Evolutionary conservation across 2,113 vertebrate species (phyloP).

Genomic region (Tichodroma muraria): DNA sequence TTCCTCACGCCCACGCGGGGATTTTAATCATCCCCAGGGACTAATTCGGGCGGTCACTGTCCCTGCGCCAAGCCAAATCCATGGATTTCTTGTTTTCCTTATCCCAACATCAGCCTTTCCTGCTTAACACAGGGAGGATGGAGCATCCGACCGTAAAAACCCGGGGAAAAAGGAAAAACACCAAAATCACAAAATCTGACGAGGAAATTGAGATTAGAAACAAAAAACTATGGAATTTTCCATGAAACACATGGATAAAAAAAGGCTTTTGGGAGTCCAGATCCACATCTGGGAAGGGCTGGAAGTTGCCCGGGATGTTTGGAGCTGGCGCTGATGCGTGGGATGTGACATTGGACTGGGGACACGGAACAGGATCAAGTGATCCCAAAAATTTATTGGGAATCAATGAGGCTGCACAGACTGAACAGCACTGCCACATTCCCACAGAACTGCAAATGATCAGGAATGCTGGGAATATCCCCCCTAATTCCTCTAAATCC

Average conservation of each 20-base stretch:
- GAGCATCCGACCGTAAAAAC: background rate
- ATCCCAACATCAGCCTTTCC: background rate
- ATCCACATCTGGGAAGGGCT: background rate
- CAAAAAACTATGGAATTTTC: background rate
- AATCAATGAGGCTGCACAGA: background rate
- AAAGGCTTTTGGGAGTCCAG: background rate
- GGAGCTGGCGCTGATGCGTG: accelerated
- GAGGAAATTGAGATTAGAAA: background rate
- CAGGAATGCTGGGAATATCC: background rate
- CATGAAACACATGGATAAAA: background rate
- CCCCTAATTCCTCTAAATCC: background rate
- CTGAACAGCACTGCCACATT: background rate
- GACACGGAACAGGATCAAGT: accelerated
- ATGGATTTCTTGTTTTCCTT: background rate
- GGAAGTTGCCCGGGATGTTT: background rate
- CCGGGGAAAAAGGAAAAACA: background rate
- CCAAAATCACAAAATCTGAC: background rate
- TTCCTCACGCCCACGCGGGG: background rate
- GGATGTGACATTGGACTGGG: background rate
- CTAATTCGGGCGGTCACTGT: background rate
- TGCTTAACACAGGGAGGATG: background rate
- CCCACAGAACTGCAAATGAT: background rate
- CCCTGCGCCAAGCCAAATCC: background rate
- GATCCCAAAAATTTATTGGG: background rate
- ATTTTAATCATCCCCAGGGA: background rate